These are phyloP conservation scores for Ptychochromis oligacanthus DNA, from an alignment of 2,113 vertebrate genomes.

Conservation along the genomic window DNA sequence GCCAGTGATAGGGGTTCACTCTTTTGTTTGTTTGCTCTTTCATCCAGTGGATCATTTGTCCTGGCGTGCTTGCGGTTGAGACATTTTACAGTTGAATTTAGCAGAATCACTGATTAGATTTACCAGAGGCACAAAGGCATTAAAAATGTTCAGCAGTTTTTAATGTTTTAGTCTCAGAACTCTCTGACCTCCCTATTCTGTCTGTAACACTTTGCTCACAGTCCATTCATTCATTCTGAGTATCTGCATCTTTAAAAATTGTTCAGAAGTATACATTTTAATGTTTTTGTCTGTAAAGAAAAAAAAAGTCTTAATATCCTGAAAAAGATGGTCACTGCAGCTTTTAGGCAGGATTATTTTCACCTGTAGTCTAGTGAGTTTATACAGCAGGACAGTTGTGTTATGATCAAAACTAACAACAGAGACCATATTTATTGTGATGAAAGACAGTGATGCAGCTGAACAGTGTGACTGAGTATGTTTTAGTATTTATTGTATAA, in stretches of 20 bases:
- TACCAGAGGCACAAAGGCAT: too few relatives aligned
- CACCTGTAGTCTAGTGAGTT: neutral
- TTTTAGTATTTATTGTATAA: slow-evolving; percentile 10
- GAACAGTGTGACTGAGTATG: neutral
- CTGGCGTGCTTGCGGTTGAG: too few relatives aligned
- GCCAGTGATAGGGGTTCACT: fast-evolving
- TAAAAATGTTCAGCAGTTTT: too few relatives aligned
- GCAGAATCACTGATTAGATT: too few relatives aligned
- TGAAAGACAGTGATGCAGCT: neutral
- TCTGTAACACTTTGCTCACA: too few relatives aligned
- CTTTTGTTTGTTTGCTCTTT: neutral
- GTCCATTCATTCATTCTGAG: neutral
- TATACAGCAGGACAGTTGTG: neutral
- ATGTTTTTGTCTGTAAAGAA: neutral
- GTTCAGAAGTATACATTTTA: neutral
- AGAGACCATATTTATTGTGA: neutral
- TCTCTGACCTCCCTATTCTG: too few relatives aligned
- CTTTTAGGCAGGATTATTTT: neutral
- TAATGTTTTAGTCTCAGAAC: too few relatives aligned
- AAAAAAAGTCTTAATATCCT: neutral
- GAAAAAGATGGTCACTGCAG: neutral
- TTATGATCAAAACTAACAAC: neutral
- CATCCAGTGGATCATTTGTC: too few relatives aligned
- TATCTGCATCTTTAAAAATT: neutral
- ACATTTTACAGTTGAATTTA: too few relatives aligned